Evolutionary conservation across 2,888 invertebrate species (phyloP), one percentile per base, ranked within the genome.

Genomic region (Mythimna lalbum): DNA sequence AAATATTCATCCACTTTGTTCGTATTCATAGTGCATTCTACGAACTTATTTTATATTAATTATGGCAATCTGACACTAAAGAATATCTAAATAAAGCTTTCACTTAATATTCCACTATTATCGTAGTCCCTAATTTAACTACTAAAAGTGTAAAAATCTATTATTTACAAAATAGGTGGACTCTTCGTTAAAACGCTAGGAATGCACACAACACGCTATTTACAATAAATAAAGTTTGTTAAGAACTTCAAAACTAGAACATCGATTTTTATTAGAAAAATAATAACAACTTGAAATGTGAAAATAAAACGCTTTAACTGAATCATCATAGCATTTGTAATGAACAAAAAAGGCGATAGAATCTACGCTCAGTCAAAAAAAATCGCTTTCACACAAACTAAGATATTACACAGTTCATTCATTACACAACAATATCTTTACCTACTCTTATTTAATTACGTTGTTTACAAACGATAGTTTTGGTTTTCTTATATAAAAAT

Each of bases 101-200:
- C 86, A 84, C 88, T 89, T 89, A 91, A 86, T 88, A 88, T 88
- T 89, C 86, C 87, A 90, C 89, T 90, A 87, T 81, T 83, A 84
- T 80, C 59, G 70, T 83, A 82, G 68, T 76, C 85, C 85, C 85
- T 87, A 90, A 90, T 87, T 87, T 88, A 90, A 87, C 86, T 87
- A 88, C 87, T 91, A 91, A 87, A 92, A 90, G 93, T 94, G 95
- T 95, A 95, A 94, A 95, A 95, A 91, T 92, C 93, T 93, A 93
- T 91, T 94, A 95, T 94, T 94, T 95, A 95, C 95, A 95, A 94
- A 94, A 94, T 95, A 95, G 95, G 95, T 96, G 95, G 95, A 95
- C 93, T 94, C 92, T 96, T 96, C 95, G 94, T 94, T 93, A 92
- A 91, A 94, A 93, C 91, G 90, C 89, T 91, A 91, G 91, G 90